These are phyloP conservation scores for Gambusia holbrooki DNA, from an alignment of 2,113 vertebrate genomes.

Conservation along the genomic window DNA sequence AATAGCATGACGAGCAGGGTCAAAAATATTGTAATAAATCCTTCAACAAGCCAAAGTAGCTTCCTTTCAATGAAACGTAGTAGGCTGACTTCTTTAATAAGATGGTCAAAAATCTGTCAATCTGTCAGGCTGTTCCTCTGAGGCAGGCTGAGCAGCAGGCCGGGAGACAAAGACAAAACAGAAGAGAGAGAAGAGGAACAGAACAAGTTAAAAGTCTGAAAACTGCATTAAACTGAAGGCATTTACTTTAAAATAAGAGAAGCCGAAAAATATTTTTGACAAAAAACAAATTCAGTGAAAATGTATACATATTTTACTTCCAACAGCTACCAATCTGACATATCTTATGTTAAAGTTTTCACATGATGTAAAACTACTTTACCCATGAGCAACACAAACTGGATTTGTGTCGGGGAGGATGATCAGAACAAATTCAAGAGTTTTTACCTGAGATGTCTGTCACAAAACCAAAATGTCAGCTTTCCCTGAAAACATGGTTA, in stretches of 20 bases:
- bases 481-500: background rate
- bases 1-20: background rate
- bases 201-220: slow-evolving; percentile 24
- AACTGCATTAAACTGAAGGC: slow-evolving; percentile 2
- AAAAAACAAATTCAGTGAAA: slow-evolving; percentile 13
- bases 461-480: background rate
- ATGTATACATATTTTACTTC: background rate
- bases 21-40: background rate
- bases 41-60: background rate
- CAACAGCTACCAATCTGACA: no score
- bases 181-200: slow-evolving; percentile 2
- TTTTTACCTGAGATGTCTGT: background rate
- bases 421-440: background rate
- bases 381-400: background rate
- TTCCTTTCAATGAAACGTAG: background rate
- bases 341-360: no score
- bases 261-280: background rate
- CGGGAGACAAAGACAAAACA: slow-evolving; percentile 1
- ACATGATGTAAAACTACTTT: no score
- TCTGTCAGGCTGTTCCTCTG: background rate
- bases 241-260: slow-evolving; percentile 2
- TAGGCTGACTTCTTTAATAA: background rate
- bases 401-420: background rate
- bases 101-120: background rate
- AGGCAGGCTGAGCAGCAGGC: background rate